Base-by-base conservation (phyloP, 2,888 invertebrate genomes). In the Hipparchia semele region DNA sequence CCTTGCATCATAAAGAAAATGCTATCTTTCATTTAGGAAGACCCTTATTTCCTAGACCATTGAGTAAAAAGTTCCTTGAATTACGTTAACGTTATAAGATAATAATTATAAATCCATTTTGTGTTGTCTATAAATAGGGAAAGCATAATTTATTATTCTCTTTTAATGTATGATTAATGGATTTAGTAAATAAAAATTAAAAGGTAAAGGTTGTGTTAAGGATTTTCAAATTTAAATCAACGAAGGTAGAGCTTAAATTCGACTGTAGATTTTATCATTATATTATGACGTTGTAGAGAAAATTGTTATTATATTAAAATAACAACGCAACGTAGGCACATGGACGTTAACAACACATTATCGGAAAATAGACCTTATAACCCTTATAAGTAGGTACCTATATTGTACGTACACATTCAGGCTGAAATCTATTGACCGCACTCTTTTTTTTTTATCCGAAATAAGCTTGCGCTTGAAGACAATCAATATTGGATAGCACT, bases 131-230 rank as follows among this genome's bases (percentile, higher is more conserved):
- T 53, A 65, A 65, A 65, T 33, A 53, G 53, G 65, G 51, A 51
- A 65, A 65, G 6, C 53, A 65, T 53, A 65, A 65, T 51, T 65
- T 53, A 65, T 60, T 53, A 65, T 65, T 65, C 65, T 33, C 8
- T 49, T 10, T 6, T 33, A 65, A 65, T 65, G 51, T 53, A 51
- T 65, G 65, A 65, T 53, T 65, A 65, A 65, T 65, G 51, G 51
- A 12, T 53, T 23, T 53, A 51, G 8, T 45, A 23, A 64, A 64
- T 51, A 23, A 13, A 45, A 61, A 45, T n/a, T 3, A 23, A 46
- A 46, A n/a, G 9, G 7, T 6, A 13, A n/a, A 54, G 54, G 54
- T 54, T 5, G 3, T 64, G 49, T 8, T 23, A 51, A 49, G 64
- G n/a, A 64, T 23, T 51, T 23, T 64, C 5, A 0, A 6, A 51